Conservation (phyloP, 1,140 invertebrate genomes). For the Theocolax elegans region DNA sequence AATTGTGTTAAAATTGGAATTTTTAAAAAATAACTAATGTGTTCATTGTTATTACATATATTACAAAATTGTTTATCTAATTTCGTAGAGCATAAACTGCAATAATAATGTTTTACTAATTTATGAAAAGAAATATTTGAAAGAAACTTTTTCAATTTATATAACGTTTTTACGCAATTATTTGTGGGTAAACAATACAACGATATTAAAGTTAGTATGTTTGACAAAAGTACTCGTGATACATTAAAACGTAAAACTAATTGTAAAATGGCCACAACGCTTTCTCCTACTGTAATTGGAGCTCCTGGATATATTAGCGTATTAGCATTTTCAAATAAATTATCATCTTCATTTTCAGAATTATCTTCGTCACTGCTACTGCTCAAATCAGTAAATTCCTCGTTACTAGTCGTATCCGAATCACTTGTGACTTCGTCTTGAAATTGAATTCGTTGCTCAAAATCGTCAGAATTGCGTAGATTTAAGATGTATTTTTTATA, state of each 20-base stretch:
- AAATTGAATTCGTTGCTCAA: no score
- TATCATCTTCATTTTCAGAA: no score
- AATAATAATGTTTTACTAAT: no score
- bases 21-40: neutral
- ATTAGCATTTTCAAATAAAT: neutral
- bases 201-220: constrained; percentile 17
- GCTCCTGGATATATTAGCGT: constrained; percentile 29
- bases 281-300: constrained; percentile 13
- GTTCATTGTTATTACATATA: neutral
- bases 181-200: constrained; percentile 22
- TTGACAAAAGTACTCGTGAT: constrained; percentile 7
- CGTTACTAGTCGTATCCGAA: no score
- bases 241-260: constrained; percentile 5
- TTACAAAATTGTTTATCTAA: neutral
- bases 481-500: no score
- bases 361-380: no score
- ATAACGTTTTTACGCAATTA: constrained; percentile 11
- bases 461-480: no score
- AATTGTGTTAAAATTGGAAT: constrained; percentile 7
- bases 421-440: no score
- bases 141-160: constrained; percentile 14
- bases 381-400: no score
- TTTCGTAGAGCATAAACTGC: no score
- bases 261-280: constrained; percentile 10
- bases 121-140: constrained; percentile 34